Evolutionary conservation across 92 coral and sea anemone genomes (phyloP).

Genomic region (Parazoanthus swiftii): DNA sequence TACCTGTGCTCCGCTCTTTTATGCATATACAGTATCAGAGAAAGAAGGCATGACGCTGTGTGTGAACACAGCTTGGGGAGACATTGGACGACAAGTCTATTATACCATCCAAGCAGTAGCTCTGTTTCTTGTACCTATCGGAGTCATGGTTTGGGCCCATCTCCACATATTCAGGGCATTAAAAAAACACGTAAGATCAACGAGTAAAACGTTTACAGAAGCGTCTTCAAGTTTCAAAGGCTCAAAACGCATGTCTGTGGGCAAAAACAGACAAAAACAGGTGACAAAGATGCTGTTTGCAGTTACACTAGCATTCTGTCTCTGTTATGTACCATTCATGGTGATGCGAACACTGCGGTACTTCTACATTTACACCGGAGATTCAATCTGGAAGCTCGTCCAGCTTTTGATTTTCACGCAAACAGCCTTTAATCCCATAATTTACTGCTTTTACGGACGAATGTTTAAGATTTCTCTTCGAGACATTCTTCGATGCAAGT

Average conservation of each 20-base stretch:
- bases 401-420: slow-evolving; percentile 84
- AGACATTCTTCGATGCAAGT: slow-evolving; percentile 63
- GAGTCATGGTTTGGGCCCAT: slow-evolving; percentile 75
- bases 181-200: slow-evolving; percentile 41
- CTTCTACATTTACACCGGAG: slow-evolving; percentile 62
- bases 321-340: slow-evolving; percentile 76
- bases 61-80: slow-evolving; percentile 76
- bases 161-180: slow-evolving; percentile 61
- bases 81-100: slow-evolving; percentile 74
- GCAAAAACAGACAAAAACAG: slow-evolving; percentile 47
- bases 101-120: slow-evolving; percentile 78
- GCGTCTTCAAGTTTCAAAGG: neutral
- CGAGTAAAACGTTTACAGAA: slow-evolving; percentile 17
- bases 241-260: neutral
- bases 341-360: slow-evolving; percentile 66
- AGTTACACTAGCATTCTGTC: slow-evolving; percentile 70
- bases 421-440: slow-evolving; percentile 78
- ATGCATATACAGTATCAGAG: slow-evolving; percentile 69
- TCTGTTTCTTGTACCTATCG: slow-evolving; percentile 67
- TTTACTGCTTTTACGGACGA: slow-evolving; percentile 79
- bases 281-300: slow-evolving; percentile 81
- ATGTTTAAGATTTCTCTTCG: slow-evolving; percentile 69
- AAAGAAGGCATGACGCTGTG: slow-evolving; percentile 57
- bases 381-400: slow-evolving; percentile 61
- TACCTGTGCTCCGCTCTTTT: slow-evolving; percentile 69